Evolutionary conservation across 2,797 vertebrate species (phyloP).

Genomic region (Ispidina lecontei): DNA sequence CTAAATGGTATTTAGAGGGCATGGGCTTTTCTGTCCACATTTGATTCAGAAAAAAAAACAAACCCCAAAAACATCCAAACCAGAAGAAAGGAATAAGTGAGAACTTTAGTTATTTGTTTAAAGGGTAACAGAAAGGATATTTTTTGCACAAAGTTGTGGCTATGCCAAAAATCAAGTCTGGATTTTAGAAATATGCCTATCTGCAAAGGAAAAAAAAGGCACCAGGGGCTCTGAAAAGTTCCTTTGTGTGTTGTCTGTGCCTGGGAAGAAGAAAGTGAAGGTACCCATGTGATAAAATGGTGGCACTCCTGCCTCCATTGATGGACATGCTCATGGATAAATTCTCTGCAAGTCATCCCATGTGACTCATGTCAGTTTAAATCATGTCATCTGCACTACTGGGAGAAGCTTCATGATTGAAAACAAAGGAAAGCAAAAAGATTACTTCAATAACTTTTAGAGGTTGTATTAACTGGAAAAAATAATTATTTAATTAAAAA

Average conservation of each 20-base stretch:
- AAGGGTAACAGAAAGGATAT: slow-evolving; percentile 52
- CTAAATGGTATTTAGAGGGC: not conserved
- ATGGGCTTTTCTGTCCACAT: not conserved
- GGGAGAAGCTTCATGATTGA: slow-evolving; percentile 6
- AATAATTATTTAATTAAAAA: not conserved
- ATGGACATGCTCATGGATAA: not conserved
- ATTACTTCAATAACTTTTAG: not conserved
- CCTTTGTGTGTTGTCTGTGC: slow-evolving; percentile 1
- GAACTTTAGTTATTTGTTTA: slow-evolving; percentile 61
- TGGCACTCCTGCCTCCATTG: slow-evolving; percentile 20
- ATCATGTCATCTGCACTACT: slow-evolving; percentile 40
- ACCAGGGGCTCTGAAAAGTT: slow-evolving; percentile 37
- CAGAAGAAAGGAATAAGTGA: not conserved
- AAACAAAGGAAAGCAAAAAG: slow-evolving; percentile 24
- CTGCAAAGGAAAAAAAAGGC: not conserved
- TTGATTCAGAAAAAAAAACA: not conserved
- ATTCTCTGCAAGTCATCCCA: slow-evolving; percentile 28
- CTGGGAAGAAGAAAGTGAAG: slow-evolving; percentile 37
- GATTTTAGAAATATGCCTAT: slow-evolving; percentile 47
- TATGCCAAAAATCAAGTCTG: slow-evolving; percentile 60
- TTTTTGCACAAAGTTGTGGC: slow-evolving; percentile 41
- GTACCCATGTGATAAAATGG: not conserved
- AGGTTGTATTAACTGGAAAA: not conserved
- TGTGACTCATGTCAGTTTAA: slow-evolving; percentile 41
- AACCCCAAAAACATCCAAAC: too few species aligned